Base-by-base conservation (phyloP, 2,888 invertebrate genomes). In the Drosophila melanosoma region DNA sequence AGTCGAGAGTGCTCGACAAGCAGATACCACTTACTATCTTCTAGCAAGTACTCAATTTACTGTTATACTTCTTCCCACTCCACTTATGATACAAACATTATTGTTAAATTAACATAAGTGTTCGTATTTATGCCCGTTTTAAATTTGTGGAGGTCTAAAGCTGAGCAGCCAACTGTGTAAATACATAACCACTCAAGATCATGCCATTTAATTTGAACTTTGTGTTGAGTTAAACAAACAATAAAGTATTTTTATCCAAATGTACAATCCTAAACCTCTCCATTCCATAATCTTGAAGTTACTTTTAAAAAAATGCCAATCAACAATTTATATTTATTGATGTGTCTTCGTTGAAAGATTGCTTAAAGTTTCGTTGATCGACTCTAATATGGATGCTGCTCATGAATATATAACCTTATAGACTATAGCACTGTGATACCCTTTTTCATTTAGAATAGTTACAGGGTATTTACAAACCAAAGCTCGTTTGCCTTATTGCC, bases 401-500 rank as follows among this genome's bases (percentile, higher is more conserved):
- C 23, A 26, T 7, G 32, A 12, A 11, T 32, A n/a, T 29, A 51
- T 51, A n/a, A 2, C 1, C n/a, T 20, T 3, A 11, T 20, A 17
- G 7, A 26, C 26, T 45, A 12, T 17, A 17, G 1, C 4, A 15
- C 2, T 4, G 8, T 23, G 1, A 26, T n/a, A 54, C 57, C 32
- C 32, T 10, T 32, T 23, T 15, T 32, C 10, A 20, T 15, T 54
- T 26, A 2, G 10, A 3, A 6, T 8, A 1, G n/a, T 2, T 57
- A 20, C 40, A 42, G 57, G 57, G 57, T 57, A 42, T 57, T 0
- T 20, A 42, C 20, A 20, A 42, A 32, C 32, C 32, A 48, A 51
- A 36, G 57, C 82, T 35, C 68, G 65, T 36, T 58, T 53, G 80
- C 79, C 72, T 79, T 79, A 69, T 74, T 83, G 87, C 87, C 87